A percentile compares a stretch with the other conserved stretches of the same genome.
These are phyloP conservation scores for Corythaeola cristata DNA, from an alignment of 2,113 vertebrate species.

Conservation along the genomic window DNA sequence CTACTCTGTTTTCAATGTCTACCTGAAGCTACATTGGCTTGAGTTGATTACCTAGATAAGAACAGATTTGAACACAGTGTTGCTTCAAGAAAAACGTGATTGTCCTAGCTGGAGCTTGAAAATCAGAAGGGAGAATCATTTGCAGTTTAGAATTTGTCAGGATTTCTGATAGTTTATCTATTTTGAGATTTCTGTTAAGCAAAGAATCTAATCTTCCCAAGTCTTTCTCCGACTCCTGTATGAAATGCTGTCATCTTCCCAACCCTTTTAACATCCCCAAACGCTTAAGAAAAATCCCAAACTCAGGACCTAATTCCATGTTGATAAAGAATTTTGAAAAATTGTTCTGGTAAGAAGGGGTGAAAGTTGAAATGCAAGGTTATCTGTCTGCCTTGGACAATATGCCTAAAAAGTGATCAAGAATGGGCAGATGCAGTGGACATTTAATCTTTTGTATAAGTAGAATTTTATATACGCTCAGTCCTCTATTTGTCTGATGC, in stretches of 20 bases:
- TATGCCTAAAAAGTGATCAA: neutral
- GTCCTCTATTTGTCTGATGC: neutral
- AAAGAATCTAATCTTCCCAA: neutral
- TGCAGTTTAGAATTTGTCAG: neutral
- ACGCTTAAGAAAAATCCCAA: neutral
- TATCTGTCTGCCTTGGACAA: neutral
- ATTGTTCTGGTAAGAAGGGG: neutral
- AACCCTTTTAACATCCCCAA: neutral
- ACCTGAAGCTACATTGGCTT: neutral
- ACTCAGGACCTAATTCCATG: neutral
- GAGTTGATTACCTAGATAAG: neutral
- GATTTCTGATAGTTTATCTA: neutral
- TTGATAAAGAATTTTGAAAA: neutral
- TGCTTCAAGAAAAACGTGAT: neutral
- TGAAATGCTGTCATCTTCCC: neutral
- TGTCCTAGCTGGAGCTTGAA: neutral
- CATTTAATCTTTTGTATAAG: neutral
- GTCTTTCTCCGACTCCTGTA: neutral
- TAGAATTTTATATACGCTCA: neutral
- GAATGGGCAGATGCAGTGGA: neutral
- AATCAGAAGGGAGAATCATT: neutral
- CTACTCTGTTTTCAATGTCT: neutral
- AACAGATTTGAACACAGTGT: neutral
- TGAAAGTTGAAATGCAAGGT: neutral
- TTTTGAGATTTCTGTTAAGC: neutral